Percentiles rank a stretch among this genome's conserved stretches.
These are phyloP conservation scores for Ammodytes marinus DNA, from an alignment of 2,113 vertebrate species.

Conservation along the genomic window DNA sequence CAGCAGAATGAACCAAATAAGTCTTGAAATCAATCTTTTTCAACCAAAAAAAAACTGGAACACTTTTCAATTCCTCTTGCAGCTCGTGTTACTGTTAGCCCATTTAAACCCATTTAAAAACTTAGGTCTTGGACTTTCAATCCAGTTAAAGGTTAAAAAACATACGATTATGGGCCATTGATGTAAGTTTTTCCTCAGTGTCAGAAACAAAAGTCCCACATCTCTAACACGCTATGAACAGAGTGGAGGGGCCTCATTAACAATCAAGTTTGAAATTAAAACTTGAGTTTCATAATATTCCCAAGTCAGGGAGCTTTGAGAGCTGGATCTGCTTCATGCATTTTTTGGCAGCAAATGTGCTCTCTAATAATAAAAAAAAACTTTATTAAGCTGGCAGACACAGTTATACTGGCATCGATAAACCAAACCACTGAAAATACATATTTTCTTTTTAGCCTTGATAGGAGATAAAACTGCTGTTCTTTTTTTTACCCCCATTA, in stretches of 20 bases:
- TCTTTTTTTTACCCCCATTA: slow-evolving; percentile 41
- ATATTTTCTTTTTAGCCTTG: slow-evolving; percentile 67
- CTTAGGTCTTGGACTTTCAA: slow-evolving; percentile 13
- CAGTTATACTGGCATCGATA: slow-evolving; percentile 71
- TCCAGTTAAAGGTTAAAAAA: slow-evolving; percentile 21
- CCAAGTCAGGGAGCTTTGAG: slow-evolving; percentile 49
- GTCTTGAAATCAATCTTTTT: slow-evolving; percentile 31
- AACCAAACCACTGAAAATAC: slow-evolving; percentile 55
- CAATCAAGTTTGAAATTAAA: slow-evolving; percentile 57
- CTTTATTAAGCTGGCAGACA: slow-evolving; percentile 75
- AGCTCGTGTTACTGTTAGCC: slow-evolving; percentile 23
- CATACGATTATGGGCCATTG: slow-evolving; percentile 3
- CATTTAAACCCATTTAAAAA: background rate
- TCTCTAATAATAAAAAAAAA: slow-evolving; percentile 69
- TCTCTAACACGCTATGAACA: slow-evolving; percentile 31
- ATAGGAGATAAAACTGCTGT: slow-evolving; percentile 53
- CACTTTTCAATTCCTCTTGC: slow-evolving; percentile 15
- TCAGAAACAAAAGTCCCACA: slow-evolving; percentile 2
- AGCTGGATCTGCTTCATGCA: slow-evolving; percentile 49
- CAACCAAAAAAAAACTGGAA: slow-evolving; percentile 27
- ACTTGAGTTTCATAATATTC: slow-evolving; percentile 64
- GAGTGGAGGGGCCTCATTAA: slow-evolving; percentile 66
- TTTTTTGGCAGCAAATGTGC: slow-evolving; percentile 69
- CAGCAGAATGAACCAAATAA: slow-evolving; percentile 32
- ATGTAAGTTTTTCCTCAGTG: background rate